Evolutionary conservation across 2,113 vertebrate species (phyloP).

Genomic region (Eubucco bourcierii): DNA sequence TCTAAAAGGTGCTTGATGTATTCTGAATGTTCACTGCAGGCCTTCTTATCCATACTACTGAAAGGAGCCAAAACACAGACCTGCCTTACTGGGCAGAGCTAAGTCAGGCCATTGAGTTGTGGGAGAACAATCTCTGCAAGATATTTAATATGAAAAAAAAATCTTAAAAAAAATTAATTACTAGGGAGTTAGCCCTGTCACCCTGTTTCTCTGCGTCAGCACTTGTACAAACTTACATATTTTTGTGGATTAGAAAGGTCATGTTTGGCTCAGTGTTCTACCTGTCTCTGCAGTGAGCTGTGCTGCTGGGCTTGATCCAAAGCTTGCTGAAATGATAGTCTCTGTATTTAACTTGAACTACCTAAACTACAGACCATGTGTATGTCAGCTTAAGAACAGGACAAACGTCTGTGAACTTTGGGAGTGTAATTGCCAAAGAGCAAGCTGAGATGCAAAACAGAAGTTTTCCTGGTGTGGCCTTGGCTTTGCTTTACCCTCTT

Average conservation of each 20-base stretch:
- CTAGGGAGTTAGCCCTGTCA: background rate
- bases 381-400: background rate
- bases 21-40: background rate
- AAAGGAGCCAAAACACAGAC: background rate
- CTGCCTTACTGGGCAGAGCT: background rate
- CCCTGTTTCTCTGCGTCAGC: background rate
- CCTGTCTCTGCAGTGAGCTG: background rate
- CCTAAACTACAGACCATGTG: background rate
- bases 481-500: constrained; percentile 20
- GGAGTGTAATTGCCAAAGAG: background rate
- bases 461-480: constrained; percentile 1
- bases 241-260: background rate
- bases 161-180: background rate
- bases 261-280: background rate
- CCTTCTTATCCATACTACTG: background rate
- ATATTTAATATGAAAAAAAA: background rate
- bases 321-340: background rate
- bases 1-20: background rate
- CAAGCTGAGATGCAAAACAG: background rate
- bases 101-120: background rate
- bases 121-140: background rate
- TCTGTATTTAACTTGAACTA: background rate
- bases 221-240: background rate
- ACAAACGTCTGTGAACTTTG: background rate
- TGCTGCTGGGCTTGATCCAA: background rate